Evolutionary conservation across 2,888 invertebrate species (phyloP).

Genomic region (Drosophila barbarae): DNA sequence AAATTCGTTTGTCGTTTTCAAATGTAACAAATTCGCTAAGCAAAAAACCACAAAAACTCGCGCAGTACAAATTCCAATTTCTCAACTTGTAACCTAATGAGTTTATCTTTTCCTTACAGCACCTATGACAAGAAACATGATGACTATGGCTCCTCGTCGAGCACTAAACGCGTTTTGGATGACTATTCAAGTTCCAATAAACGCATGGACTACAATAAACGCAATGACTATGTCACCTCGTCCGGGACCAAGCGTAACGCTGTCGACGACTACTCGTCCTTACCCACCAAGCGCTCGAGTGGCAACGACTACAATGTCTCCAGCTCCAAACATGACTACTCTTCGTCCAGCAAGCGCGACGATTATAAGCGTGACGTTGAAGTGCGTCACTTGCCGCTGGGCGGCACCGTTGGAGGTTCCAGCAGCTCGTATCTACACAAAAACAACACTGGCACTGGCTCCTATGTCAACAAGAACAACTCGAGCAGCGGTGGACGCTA

Average conservation of each 20-base stretch:
- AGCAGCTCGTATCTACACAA: conserved; percentile 68
- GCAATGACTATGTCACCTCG: conserved; percentile 63
- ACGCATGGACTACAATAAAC: conserved; percentile 68
- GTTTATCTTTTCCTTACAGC: conserved; percentile 14
- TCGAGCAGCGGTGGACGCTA: conserved; percentile 64
- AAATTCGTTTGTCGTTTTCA: no score
- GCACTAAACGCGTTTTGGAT: conserved; percentile 74
- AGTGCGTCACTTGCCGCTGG: conserved; percentile 73
- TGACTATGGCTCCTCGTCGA: conserved; percentile 74
- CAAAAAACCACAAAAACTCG: neutral
- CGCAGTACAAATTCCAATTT: neutral
- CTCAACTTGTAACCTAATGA: neutral
- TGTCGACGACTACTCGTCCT: conserved; percentile 71
- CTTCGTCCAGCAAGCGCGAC: conserved; percentile 71
- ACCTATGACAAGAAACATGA: conserved; percentile 78
- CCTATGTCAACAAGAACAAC: conserved; percentile 66
- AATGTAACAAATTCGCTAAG: neutral
- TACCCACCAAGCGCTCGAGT: conserved; percentile 70
- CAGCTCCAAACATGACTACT: conserved; percentile 72
- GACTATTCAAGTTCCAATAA: conserved; percentile 73
- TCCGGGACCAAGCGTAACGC: conserved; percentile 68
- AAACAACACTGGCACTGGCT: conserved; percentile 46
- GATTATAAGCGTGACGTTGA: conserved; percentile 79
- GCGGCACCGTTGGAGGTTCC: conserved; percentile 53
- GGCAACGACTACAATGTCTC: conserved; percentile 70